Evolutionary conservation across 1,140 invertebrate species (phyloP), one percentile per base, ranked within the genome.

Genomic region (Macrobrachium rosenbergii): DNA sequence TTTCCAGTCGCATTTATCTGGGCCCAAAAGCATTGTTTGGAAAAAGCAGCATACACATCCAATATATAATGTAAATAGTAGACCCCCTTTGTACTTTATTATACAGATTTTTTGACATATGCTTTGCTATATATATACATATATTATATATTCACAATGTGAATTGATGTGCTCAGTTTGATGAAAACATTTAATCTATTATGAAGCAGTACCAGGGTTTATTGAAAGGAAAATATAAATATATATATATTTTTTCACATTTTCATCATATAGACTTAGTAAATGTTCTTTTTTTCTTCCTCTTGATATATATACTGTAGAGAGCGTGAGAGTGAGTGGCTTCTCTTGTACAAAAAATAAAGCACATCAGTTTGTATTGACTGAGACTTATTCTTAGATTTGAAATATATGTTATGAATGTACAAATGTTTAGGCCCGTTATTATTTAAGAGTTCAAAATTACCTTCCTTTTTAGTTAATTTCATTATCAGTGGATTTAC

Each of bases 391-490:
- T 21, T 64, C 16, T 64, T 19, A 64, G 63, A 19, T 64, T 21
- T 19, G 21, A 64, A 64, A 14, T 73, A 73, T 73, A 73, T 79
- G 12, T 21, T 79, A 80, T 80, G 78, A 80, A 80, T 80, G 78
- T 80, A 80, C 78, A 80, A 80, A 80, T 80, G 23, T 77, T 63
- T 80, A 19, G 78, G 78, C 59, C 60, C 63, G 78, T 80, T 62
- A 17, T 21, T 52, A 63, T 7, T n/a, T 6, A 17, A 37, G 63
- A 80, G 78, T 37, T 80, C 78, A 80, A 80, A 79, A 60, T 37
- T 37, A 37, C 28, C 28, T 37, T 37, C 28, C 28, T 80, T 62
- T 58, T 21, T 59, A 21, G 0, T 59, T 62, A 58, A 5, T 11
- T 78, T n/a, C 16, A 75, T 75, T 75, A 10, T 75, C 58, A 75